A percentile compares a stretch with the other conserved stretches of the same genome.
Evolutionary conservation across 1,140 invertebrate species (phyloP).

Genomic region (Onthophagus taurus): DNA sequence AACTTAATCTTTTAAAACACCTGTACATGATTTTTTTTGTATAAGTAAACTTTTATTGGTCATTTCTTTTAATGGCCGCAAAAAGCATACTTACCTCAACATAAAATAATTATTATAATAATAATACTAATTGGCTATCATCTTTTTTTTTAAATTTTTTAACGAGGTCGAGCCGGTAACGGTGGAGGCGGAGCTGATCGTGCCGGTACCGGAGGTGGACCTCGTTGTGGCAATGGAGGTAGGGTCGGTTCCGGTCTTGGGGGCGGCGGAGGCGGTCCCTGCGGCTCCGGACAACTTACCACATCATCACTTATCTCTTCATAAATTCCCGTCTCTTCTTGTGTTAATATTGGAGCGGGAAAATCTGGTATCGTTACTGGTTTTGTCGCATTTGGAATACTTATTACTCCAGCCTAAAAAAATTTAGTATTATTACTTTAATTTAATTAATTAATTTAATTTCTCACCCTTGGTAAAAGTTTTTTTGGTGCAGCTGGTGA

Average conservation of each 20-base stretch:
- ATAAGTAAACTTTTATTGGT: too few relatives aligned
- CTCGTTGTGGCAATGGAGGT: constrained; percentile 46
- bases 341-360: constrained; percentile 29
- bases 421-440: constrained; percentile 17
- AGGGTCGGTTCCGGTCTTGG: constrained; percentile 45
- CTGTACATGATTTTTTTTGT: too few relatives aligned
- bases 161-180: constrained; percentile 52
- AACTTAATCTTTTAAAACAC: too few relatives aligned
- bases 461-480: constrained; percentile 31
- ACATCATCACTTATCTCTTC: constrained; percentile 45
- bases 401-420: constrained; percentile 30
- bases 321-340: constrained; percentile 41
- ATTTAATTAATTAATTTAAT: constrained; percentile 34
- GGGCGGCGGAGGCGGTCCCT: constrained; percentile 56
- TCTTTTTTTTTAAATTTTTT: too few relatives aligned
- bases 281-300: constrained; percentile 36
- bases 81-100: too few relatives aligned
- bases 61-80: too few relatives aligned
- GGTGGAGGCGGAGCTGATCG: constrained; percentile 56
- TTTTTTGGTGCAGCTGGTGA: constrained; percentile 39
- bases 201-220: constrained; percentile 52
- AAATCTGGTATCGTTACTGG: constrained; percentile 44
- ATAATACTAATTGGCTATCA: too few relatives aligned
- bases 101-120: too few relatives aligned
- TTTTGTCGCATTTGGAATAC: constrained; percentile 31